phyloP scores from a whole-genome alignment of 2,888 invertebrate species.

The Galeruca laticollis region DNA sequence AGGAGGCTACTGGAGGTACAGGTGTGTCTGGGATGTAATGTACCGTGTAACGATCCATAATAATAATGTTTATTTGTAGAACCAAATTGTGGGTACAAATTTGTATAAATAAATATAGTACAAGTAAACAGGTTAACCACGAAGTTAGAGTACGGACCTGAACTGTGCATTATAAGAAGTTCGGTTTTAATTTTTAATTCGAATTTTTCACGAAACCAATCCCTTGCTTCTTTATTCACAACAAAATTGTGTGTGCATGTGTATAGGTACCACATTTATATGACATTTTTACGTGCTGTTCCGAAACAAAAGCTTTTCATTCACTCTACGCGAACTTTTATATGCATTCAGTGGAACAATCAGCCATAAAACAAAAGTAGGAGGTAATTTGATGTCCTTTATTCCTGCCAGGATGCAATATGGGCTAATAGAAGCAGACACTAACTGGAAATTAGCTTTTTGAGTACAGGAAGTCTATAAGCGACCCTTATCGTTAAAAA shows the following conservation, averaged over 20 bases:
- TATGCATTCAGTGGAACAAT: conserved; percentile 30
- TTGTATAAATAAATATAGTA: no score
- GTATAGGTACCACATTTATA: conserved; percentile 13
- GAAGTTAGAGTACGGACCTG: no score
- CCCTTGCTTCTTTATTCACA: not conserved
- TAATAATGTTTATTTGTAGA: no score
- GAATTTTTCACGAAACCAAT: not conserved
- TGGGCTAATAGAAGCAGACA: conserved; percentile 25
- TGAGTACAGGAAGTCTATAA: conserved; percentile 18
- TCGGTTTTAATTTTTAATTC: conserved; percentile 4
- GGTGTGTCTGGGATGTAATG: no score
- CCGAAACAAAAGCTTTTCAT: conserved; percentile 16
- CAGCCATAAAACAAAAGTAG: conserved; percentile 28
- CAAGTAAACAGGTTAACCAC: no score
- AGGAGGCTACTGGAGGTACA: no score
- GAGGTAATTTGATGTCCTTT: conserved; percentile 33
- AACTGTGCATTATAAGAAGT: no score
- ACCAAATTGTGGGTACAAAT: no score
- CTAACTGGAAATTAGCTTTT: conserved; percentile 19
- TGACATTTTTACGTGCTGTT: conserved; percentile 19
- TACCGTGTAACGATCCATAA: no score
- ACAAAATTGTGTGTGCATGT: not conserved
- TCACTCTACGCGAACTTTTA: conserved; percentile 11
- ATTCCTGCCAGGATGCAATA: conserved; percentile 20
- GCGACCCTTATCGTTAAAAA: conserved; percentile 15